Conservation (phyloP, 1,140 invertebrate genomes). For the Halesus radiatus region DNA sequence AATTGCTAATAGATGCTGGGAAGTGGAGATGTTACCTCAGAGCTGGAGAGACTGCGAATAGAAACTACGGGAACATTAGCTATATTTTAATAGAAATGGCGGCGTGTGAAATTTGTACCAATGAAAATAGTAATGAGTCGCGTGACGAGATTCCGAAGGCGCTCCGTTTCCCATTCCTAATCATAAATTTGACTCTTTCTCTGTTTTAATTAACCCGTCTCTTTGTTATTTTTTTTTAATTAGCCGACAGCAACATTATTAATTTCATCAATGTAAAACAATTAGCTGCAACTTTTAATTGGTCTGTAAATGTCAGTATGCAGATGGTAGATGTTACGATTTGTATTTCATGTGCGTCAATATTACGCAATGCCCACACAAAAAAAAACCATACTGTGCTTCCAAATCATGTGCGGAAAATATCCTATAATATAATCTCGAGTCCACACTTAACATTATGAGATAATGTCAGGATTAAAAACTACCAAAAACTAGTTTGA, state of each 20-base stretch:
- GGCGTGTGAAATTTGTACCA: slow-evolving; percentile 33
- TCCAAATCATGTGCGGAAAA: too few relatives aligned
- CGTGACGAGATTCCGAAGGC: not conserved
- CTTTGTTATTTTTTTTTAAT: not conserved
- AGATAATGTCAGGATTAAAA: too few relatives aligned
- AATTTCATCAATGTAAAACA: slow-evolving; percentile 13
- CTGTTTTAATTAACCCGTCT: slow-evolving; percentile 3
- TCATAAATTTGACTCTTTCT: slow-evolving; percentile 12
- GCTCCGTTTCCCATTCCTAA: not conserved
- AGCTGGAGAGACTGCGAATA: not conserved
- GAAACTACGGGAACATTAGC: slow-evolving; percentile 13
- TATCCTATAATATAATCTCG: too few relatives aligned
- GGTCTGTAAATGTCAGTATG: too few relatives aligned
- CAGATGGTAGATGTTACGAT: too few relatives aligned
- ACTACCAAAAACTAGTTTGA: too few relatives aligned
- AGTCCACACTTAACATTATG: too few relatives aligned
- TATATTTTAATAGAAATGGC: slow-evolving; percentile 14
- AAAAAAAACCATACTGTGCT: too few relatives aligned
- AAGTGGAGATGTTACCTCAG: not conserved
- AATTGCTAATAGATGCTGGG: not conserved
- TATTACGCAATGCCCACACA: too few relatives aligned
- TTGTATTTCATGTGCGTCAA: too few relatives aligned
- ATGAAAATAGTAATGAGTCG: slow-evolving; percentile 14
- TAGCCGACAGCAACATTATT: not conserved
- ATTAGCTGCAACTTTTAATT: too few relatives aligned